These are phyloP conservation scores for Columba janthina DNA, from an alignment of 2,113 vertebrate genomes.

Conservation along the genomic window DNA sequence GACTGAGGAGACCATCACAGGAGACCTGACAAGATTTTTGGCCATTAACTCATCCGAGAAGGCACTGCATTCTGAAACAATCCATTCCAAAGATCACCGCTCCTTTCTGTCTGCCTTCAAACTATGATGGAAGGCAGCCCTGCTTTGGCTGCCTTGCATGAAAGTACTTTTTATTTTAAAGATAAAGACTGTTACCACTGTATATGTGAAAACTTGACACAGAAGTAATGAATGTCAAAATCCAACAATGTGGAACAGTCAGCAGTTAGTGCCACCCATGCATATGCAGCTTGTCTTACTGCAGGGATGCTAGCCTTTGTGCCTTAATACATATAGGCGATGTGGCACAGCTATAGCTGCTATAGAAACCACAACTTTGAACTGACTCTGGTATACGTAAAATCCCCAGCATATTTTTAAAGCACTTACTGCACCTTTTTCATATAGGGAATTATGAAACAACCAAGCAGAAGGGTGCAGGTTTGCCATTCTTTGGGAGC, in stretches of 20 bases:
- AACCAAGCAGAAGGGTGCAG: not conserved
- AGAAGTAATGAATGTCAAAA: not conserved
- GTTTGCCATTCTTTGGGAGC: not conserved
- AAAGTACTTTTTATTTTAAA: not conserved
- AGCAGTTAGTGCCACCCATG: not conserved
- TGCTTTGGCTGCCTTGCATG: not conserved
- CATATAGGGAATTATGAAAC: not conserved
- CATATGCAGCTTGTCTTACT: not conserved
- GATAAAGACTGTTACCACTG: not conserved
- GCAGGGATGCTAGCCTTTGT: not conserved
- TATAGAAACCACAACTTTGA: not conserved
- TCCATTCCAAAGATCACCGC: not conserved
- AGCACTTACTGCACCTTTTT: not conserved
- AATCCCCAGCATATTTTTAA: not conserved
- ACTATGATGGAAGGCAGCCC: not conserved
- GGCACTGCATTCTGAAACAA: not conserved
- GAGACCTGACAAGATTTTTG: not conserved
- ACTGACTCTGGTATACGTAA: not conserved
- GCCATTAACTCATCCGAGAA: not conserved
- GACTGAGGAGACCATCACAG: not conserved
- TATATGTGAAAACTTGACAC: not conserved
- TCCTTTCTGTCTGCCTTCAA: not conserved
- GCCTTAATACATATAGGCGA: not conserved
- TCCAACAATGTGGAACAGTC: not conserved
- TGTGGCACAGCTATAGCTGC: not conserved